These are phyloP conservation scores for Crypturellus tataupa DNA, from an alignment of 2,797 vertebrate species.

Conservation along the genomic window DNA sequence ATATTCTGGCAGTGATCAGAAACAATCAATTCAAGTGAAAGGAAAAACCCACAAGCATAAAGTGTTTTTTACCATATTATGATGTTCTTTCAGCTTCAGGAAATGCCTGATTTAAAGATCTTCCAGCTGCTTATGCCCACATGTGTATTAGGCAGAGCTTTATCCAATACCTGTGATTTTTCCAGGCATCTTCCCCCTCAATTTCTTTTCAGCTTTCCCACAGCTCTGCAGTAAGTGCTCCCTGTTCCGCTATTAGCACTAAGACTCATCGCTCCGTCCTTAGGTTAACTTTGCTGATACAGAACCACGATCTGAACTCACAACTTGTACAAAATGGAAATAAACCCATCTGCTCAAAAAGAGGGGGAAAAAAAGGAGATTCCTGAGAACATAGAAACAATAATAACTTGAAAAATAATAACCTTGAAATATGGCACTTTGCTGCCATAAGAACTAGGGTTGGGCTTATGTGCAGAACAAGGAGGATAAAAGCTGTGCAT, in stretches of 20 bases:
- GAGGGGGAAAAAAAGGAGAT: background rate
- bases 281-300: background rate
- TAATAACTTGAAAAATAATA: background rate
- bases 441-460: background rate
- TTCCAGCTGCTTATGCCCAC: background rate
- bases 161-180: background rate
- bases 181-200: background rate
- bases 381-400: background rate
- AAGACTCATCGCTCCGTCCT: background rate
- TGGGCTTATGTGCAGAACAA: background rate
- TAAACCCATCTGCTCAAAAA: background rate
- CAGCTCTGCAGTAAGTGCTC: too few relatives aligned
- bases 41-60: background rate
- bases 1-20: background rate
- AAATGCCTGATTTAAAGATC: background rate
- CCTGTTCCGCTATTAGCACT: background rate
- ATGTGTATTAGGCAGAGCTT: fast-evolving
- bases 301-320: background rate
- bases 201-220: background rate
- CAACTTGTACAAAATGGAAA: background rate
- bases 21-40: background rate
- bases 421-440: background rate
- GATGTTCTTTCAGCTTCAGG: background rate
- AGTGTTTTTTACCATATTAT: background rate
- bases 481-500: background rate